Conservation (phyloP, 2,113 vertebrate species). For the Xiphophorus couchianus region DNA sequence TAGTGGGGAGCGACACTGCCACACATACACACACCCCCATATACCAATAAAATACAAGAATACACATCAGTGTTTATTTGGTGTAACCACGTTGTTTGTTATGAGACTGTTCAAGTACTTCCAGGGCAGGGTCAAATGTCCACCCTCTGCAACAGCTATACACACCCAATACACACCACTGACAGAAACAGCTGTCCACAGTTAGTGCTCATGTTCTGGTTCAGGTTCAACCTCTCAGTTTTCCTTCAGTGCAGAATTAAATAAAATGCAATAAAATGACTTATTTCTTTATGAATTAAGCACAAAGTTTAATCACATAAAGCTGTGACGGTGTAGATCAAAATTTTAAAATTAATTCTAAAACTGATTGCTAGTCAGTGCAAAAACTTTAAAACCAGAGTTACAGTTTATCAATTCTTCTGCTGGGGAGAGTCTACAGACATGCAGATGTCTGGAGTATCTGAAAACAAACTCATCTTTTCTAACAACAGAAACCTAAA, state of each 20-base stretch:
- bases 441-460: too few relatives aligned
- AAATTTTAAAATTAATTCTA: too few relatives aligned
- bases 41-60: constrained; percentile 1
- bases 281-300: too few relatives aligned
- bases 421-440: too few relatives aligned
- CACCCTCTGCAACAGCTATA: neutral
- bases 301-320: too few relatives aligned
- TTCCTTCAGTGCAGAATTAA: neutral
- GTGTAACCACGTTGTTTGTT: constrained; percentile 33
- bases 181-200: neutral
- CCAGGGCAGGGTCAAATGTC: constrained; percentile 36
- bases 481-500: too few relatives aligned
- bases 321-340: too few relatives aligned
- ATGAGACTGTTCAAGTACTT: constrained; percentile 48
- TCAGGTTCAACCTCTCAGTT: neutral
- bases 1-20: constrained; percentile 9
- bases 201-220: neutral
- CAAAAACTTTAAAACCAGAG: too few relatives aligned
- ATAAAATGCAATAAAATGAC: neutral
- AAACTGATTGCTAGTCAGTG: too few relatives aligned
- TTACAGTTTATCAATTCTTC: too few relatives aligned
- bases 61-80: constrained; percentile 4
- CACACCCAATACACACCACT: constrained; percentile 4
- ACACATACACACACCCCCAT: constrained; percentile 26
- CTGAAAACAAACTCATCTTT: too few relatives aligned